phyloP scores from a whole-genome alignment of 2,888 invertebrate genomes.

The Mycalesis mineus region DNA sequence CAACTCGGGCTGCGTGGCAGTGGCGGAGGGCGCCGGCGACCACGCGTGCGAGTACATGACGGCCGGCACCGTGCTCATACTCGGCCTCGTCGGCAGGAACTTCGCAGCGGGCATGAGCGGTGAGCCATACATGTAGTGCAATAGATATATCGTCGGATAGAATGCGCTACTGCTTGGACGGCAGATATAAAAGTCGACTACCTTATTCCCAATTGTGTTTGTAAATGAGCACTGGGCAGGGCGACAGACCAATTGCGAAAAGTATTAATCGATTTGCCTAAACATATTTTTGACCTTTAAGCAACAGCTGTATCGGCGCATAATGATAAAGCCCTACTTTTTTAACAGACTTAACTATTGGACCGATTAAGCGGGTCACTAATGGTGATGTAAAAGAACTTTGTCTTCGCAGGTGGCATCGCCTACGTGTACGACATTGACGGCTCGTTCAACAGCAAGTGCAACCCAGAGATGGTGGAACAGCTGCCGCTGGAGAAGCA shows the following conservation, averaged over 20 bases:
- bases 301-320: too few species aligned
- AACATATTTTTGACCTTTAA: too few species aligned
- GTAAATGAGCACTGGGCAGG: too few species aligned
- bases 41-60: constrained; percentile 99
- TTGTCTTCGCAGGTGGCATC: constrained; percentile 81
- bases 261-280: too few species aligned
- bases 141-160: constrained; percentile 98
- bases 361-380: too few species aligned
- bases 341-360: too few species aligned
- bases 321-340: too few species aligned
- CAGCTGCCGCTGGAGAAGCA: constrained; percentile 86
- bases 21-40: constrained; percentile 98
- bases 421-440: constrained; percentile 96
- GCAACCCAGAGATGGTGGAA: constrained; percentile 97
- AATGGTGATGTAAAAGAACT: too few species aligned
- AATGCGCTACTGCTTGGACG: constrained; percentile 98
- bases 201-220: too few species aligned
- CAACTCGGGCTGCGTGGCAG: constrained; percentile 97
- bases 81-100: constrained; percentile 97
- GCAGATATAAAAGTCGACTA: too few species aligned
- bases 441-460: constrained; percentile 89
- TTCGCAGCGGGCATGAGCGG: constrained; percentile 99
- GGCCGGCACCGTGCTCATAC: constrained; percentile 92
- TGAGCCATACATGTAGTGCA: too few species aligned
- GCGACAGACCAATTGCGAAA: too few species aligned